A percentile compares a stretch with the other conserved stretches of the same genome.
These are phyloP conservation scores for Pachypanchax playfairii DNA, from an alignment of 2,113 vertebrate genomes.

Conservation along the genomic window DNA sequence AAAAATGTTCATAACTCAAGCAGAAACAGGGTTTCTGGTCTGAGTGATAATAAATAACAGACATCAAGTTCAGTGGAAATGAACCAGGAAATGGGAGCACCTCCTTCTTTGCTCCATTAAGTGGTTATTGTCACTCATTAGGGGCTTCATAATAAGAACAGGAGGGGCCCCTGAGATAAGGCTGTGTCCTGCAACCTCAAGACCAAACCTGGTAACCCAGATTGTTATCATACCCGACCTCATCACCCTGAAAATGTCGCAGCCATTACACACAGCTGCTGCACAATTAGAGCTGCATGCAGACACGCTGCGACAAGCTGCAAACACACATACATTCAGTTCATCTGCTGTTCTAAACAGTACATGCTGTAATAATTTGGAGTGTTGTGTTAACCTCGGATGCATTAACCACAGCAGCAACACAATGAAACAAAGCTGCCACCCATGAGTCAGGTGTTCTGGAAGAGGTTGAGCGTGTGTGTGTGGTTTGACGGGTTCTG, in stretches of 20 bases:
- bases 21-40: neutral
- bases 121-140: conserved; percentile 72
- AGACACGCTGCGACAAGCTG: conserved; percentile 26
- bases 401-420: conserved; percentile 43
- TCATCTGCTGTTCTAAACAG: conserved; percentile 31
- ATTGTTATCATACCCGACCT: conserved; percentile 68
- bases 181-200: conserved; percentile 49
- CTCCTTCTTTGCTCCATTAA: conserved; percentile 42
- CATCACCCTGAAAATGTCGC: conserved; percentile 53
- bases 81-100: conserved; percentile 37
- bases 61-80: conserved; percentile 47
- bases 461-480: neutral
- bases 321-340: conserved; percentile 26
- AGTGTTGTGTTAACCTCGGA: conserved; percentile 65
- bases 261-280: conserved; percentile 65
- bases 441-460: conserved; percentile 47
- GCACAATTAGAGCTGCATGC: conserved; percentile 54
- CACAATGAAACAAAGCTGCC: conserved; percentile 22
- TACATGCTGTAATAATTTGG: conserved; percentile 65
- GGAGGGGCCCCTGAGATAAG: conserved; percentile 55
- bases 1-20: too few species aligned
- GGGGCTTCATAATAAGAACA: conserved; percentile 63
- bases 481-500: neutral
- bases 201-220: conserved; percentile 67
- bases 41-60: conserved; percentile 32